Evolutionary conservation across 92 coral and sea anemone genomes (phyloP).

Genomic region (Desmophyllum pertusum): DNA sequence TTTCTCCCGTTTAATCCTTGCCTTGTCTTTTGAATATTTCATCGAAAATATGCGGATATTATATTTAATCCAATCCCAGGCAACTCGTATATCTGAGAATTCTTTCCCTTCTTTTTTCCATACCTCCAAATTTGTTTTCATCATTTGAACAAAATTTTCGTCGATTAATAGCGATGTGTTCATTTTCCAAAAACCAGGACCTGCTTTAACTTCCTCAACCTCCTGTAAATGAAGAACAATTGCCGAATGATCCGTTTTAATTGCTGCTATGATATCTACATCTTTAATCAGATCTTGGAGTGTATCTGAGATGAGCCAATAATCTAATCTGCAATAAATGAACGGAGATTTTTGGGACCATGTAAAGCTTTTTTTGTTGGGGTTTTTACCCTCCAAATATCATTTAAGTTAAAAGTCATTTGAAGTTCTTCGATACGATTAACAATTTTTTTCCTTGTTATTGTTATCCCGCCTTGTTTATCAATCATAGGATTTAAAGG

Average conservation of each 20-base stretch:
- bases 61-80: slow-evolving; percentile 35
- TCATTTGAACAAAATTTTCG: slow-evolving; percentile 9
- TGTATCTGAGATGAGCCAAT: slow-evolving; percentile 18
- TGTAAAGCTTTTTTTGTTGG: slow-evolving; percentile 7
- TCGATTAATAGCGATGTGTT: slow-evolving; percentile 1
- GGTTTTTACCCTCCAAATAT: slow-evolving; percentile 19
- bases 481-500: slow-evolving; percentile 30
- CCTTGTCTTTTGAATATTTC: slow-evolving; percentile 10
- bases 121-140: not conserved
- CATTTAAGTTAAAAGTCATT: slow-evolving; percentile 16
- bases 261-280: slow-evolving; percentile 6
- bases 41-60: slow-evolving; percentile 23
- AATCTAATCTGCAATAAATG: slow-evolving; percentile 26
- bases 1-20: slow-evolving; percentile 7
- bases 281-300: slow-evolving; percentile 9
- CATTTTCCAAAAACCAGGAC: slow-evolving; percentile 24
- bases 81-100: slow-evolving; percentile 24
- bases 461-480: slow-evolving; percentile 29
- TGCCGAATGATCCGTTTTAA: not conserved
- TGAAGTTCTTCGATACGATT: slow-evolving; percentile 12
- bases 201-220: not conserved
- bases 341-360: slow-evolving; percentile 18
- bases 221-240: not conserved
- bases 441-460: slow-evolving; percentile 12
- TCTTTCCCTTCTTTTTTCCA: slow-evolving; percentile 12